Percentiles rank a stretch among this genome's conserved stretches.
These are phyloP conservation scores for Sarotherodon lohbergeri DNA, from an alignment of 2,113 vertebrate species.

Conservation along the genomic window DNA sequence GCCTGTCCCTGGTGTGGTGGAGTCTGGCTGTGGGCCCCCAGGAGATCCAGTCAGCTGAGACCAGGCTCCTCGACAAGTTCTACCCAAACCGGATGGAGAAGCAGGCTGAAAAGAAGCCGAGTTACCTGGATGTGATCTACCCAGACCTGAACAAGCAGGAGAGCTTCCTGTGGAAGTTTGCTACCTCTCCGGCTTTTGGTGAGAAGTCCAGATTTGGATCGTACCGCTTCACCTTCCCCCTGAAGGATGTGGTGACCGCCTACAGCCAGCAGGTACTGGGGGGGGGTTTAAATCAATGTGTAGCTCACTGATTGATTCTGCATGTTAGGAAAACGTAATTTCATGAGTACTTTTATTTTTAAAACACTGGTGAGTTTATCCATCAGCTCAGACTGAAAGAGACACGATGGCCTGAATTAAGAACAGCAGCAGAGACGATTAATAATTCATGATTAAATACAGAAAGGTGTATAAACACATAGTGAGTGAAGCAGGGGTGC, in stretches of 20 bases:
- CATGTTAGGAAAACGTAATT: no score
- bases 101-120: not conserved
- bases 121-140: not conserved
- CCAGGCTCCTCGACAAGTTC: accelerated
- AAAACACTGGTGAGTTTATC: not conserved
- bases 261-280: constrained; percentile 1
- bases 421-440: not conserved
- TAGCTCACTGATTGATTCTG: no score
- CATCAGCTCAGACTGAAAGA: not conserved
- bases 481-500: no score
- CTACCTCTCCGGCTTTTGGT: accelerated
- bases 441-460: no score
- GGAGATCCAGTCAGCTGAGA: not conserved
- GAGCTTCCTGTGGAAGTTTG: not conserved
- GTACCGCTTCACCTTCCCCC: constrained; percentile 1
- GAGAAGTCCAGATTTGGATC: not conserved
- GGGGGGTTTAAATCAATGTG: no score
- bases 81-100: accelerated
- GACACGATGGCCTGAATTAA: not conserved
- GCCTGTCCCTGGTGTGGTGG: not conserved
- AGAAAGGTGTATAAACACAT: no score
- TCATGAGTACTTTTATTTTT: no score
- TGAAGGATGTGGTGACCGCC: not conserved
- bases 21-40: not conserved
- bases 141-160: accelerated